Evolutionary conservation across 2,888 invertebrate genomes (phyloP).

Genomic region (Corythucha ciliata): DNA sequence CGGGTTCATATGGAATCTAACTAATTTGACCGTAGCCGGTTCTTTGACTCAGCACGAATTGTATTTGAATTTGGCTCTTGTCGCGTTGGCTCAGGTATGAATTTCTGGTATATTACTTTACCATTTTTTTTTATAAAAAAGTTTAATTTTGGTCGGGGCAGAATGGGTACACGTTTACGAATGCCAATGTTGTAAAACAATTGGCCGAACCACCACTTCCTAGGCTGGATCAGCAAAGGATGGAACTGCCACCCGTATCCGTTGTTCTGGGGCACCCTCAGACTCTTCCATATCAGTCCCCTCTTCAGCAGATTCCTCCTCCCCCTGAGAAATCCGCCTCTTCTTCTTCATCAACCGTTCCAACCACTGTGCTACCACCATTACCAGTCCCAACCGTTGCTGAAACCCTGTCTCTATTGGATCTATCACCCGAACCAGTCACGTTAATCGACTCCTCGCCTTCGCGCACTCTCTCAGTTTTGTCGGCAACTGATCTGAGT

Average conservation of each 20-base stretch:
- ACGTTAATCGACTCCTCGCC: slow-evolving; percentile 20
- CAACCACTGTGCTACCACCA: slow-evolving; percentile 4
- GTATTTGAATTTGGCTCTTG: slow-evolving; percentile 44
- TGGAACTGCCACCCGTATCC: not conserved
- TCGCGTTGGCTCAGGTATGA: slow-evolving; percentile 45
- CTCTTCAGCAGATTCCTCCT: slow-evolving; percentile 1
- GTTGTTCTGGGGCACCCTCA: slow-evolving; percentile 1
- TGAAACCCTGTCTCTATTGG: slow-evolving; percentile 19
- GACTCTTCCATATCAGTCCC: not conserved
- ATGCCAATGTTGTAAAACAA: slow-evolving; percentile 35
- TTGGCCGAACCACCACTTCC: slow-evolving; percentile 40
- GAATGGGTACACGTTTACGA: slow-evolving; percentile 38
- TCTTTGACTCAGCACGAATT: slow-evolving; percentile 45
- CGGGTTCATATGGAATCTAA: slow-evolving; percentile 45
- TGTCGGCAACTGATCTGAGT: slow-evolving; percentile 19
- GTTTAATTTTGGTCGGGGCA: slow-evolving; percentile 30
- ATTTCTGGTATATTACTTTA: slow-evolving; percentile 34
- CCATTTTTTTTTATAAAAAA: not conserved
- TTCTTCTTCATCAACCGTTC: not conserved
- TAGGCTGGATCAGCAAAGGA: slow-evolving; percentile 39
- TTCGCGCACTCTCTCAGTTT: slow-evolving; percentile 15
- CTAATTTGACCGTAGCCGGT: slow-evolving; percentile 44
- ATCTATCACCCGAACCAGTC: slow-evolving; percentile 17
- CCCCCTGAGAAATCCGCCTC: not conserved
- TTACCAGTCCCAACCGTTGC: slow-evolving; percentile 13